These are phyloP conservation scores for Lissocephala sabroskyi DNA, from an alignment of 2,888 invertebrate genomes.

Conservation along the genomic window DNA sequence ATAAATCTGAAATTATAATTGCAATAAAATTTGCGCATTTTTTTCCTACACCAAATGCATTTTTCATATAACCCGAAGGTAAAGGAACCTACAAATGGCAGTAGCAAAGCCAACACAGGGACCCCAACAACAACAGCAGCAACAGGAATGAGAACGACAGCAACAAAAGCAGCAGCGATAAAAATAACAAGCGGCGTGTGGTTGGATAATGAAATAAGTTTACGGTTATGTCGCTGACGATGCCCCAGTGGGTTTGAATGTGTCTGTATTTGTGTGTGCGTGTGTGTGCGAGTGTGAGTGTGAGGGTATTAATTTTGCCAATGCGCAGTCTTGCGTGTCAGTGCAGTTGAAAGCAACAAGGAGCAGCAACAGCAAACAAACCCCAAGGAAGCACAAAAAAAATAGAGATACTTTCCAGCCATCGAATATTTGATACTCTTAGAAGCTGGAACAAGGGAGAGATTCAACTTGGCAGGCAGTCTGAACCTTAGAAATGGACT, in stretches of 20 bases:
- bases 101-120: too few species aligned
- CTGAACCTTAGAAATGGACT: too few species aligned
- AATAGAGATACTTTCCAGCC: too few species aligned
- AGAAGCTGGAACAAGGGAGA: too few species aligned
- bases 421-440: too few species aligned
- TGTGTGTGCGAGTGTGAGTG: too few species aligned
- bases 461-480: too few species aligned
- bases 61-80: too few species aligned
- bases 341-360: constrained; percentile 14
- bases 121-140: not conserved
- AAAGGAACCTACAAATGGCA: too few species aligned
- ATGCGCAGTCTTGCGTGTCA: constrained; percentile 26
- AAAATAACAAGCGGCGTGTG: not conserved
- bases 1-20: constrained; percentile 48
- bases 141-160: not conserved
- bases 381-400: too few species aligned
- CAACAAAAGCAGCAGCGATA: not conserved
- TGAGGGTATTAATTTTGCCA: constrained; percentile 24
- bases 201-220: constrained; percentile 9
- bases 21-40: constrained; percentile 40
- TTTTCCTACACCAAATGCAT: not conserved
- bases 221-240: constrained; percentile 4
- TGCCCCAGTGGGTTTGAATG: not conserved
- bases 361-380: not conserved
- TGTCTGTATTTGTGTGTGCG: constrained; percentile 16